phyloP scores from a whole-genome alignment of 30 jellyfish, hydroid and myxozoan species.

The Nemopilema nomurai region DNA sequence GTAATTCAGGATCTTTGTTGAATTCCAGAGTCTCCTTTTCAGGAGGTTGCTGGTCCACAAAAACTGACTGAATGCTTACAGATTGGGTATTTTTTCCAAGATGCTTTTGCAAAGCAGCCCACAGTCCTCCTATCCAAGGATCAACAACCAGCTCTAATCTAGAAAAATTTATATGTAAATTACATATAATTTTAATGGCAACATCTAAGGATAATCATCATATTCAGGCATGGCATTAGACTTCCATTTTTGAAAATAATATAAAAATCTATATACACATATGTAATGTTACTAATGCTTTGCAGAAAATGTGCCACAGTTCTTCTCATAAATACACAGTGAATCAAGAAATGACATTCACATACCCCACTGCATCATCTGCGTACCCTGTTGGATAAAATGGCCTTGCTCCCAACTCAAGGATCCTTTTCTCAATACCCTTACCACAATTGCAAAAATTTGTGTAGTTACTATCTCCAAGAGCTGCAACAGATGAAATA shows the following conservation, averaged over 20 bases:
- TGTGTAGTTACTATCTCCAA: conserved; percentile 97
- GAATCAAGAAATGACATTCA: not conserved
- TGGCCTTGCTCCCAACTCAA: conserved; percentile 85
- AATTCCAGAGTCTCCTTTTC: not conserved
- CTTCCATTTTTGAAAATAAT: too few species aligned
- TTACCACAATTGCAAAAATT: conserved; percentile 92
- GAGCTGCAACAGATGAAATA: conserved; percentile 85
- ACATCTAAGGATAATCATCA: too few species aligned
- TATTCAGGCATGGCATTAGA: too few species aligned
- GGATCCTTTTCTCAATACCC: conserved; percentile 75
- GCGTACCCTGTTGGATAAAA: conserved; percentile 92
- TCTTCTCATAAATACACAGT: not conserved
- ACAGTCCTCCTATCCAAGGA: conserved; percentile 98
- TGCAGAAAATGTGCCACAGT: too few species aligned
- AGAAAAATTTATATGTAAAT: too few species aligned
- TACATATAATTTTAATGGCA: too few species aligned
- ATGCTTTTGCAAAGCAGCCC: conserved; percentile 70
- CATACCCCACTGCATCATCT: conserved; percentile 99
- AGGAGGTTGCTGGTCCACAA: not conserved
- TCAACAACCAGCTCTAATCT: conserved; percentile 95
- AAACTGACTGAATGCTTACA: not conserved
- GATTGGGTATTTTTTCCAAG: not conserved
- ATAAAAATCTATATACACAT: too few species aligned
- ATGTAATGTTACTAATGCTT: too few species aligned
- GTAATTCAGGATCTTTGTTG: not conserved